Evolutionary conservation across 2,888 invertebrate genomes (phyloP).

Genomic region (Euproctis similis): DNA sequence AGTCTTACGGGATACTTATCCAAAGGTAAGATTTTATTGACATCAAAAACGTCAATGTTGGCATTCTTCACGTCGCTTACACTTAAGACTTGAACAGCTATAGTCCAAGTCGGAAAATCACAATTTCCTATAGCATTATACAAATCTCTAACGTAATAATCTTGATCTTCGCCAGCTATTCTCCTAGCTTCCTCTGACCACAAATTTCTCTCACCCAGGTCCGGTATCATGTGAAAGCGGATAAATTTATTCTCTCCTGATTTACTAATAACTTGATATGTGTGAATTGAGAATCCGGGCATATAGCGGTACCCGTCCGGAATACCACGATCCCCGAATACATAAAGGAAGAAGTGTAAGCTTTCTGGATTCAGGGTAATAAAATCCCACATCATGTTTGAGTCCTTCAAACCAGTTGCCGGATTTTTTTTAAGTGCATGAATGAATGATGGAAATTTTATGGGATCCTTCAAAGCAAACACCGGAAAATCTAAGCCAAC

Average conservation of each 20-base stretch:
- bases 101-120: constrained; percentile 83
- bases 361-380: constrained; percentile 80
- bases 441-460: constrained; percentile 67
- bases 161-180: constrained; percentile 84
- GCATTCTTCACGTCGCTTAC: constrained; percentile 83
- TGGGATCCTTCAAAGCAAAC: background rate
- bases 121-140: constrained; percentile 87
- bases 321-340: constrained; percentile 91
- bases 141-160: constrained; percentile 89
- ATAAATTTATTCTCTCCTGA: constrained; percentile 81
- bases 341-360: constrained; percentile 85
- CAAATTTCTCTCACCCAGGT: constrained; percentile 89
- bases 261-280: constrained; percentile 88
- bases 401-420: constrained; percentile 59
- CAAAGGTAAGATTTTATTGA: constrained; percentile 89
- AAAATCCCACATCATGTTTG: constrained; percentile 76
- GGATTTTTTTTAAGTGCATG: constrained; percentile 48
- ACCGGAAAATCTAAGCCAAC: background rate
- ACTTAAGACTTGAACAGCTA: constrained; percentile 89
- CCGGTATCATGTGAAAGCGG: constrained; percentile 91
- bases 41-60: constrained; percentile 91
- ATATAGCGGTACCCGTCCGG: constrained; percentile 92
- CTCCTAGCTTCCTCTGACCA: constrained; percentile 77
- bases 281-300: constrained; percentile 95
- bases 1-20: constrained; percentile 87